Evolutionary conservation across 2,113 vertebrate genomes (phyloP).

Genomic region (Laterallus jamaicensis): DNA sequence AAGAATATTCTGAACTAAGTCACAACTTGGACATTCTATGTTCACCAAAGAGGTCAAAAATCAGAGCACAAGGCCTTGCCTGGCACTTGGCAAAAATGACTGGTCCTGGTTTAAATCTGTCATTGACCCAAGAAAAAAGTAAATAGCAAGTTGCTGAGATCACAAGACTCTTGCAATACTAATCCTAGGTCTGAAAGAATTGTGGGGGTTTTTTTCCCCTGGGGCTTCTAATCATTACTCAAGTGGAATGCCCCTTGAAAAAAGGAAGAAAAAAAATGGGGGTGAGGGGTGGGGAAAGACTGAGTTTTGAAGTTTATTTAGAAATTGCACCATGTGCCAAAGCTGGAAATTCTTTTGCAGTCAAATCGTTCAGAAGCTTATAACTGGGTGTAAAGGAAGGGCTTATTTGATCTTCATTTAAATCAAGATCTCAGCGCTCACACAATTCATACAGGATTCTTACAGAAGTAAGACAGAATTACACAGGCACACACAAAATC

Average conservation of each 20-base stretch:
- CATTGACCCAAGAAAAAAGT: neutral
- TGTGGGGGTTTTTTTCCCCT: no score
- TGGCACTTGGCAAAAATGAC: neutral
- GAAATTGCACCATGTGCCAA: neutral
- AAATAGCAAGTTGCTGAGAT: neutral
- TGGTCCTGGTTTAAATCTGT: neutral
- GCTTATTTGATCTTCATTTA: neutral
- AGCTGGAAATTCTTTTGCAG: neutral
- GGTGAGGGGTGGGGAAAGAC: no score
- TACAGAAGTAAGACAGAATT: neutral
- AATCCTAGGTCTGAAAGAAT: neutral
- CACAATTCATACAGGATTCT: neutral
- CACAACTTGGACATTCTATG: neutral
- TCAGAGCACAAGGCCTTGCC: neutral
- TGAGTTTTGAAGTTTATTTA: neutral
- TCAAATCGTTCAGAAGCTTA: neutral
- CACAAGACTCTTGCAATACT: neutral
- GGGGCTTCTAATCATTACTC: neutral
- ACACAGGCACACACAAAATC: neutral
- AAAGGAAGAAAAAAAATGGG: neutral
- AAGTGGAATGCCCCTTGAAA: neutral
- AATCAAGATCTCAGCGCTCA: neutral
- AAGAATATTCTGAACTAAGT: neutral
- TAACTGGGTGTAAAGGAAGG: neutral
- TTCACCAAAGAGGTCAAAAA: neutral